phyloP scores from a whole-genome alignment of 2,797 vertebrate genomes.

The Pelobates cultripes region DNA sequence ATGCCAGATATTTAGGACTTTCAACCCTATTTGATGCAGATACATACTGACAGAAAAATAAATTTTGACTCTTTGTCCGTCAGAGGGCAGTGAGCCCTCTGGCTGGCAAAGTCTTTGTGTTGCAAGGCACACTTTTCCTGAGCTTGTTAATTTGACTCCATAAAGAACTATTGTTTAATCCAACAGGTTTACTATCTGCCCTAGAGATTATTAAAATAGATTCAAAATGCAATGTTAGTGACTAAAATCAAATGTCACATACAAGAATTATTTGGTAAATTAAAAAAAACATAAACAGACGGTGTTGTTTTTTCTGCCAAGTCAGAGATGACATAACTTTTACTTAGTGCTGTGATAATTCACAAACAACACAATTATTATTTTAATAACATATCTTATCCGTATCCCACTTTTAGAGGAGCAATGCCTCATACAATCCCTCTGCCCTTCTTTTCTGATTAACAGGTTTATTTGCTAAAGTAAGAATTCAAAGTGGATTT shows the following conservation, averaged over 20 bases:
- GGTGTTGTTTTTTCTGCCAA: too few relatives aligned
- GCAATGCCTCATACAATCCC: too few relatives aligned
- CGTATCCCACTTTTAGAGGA: too few relatives aligned
- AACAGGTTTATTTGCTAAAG: too few relatives aligned
- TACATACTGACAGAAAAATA: slow-evolving; percentile 10
- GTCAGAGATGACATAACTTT: too few relatives aligned
- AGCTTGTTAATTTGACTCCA: slow-evolving; percentile 31
- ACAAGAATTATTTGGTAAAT: background rate
- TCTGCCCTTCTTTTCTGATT: too few relatives aligned
- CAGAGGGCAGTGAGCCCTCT: background rate
- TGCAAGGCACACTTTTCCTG: slow-evolving; percentile 50
- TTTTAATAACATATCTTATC: too few relatives aligned
- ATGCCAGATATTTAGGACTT: background rate
- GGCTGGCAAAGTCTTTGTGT: slow-evolving; percentile 1
- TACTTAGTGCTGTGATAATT: too few relatives aligned
- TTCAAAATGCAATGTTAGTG: background rate
- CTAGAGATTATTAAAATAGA: background rate
- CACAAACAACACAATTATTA: too few relatives aligned
- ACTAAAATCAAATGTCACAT: background rate
- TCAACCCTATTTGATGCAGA: slow-evolving; percentile 2
- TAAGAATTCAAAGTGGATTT: too few relatives aligned
- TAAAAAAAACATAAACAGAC: background rate
- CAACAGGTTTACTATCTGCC: background rate
- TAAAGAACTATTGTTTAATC: slow-evolving; percentile 3
- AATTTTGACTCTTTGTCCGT: background rate